Conservation (phyloP, 1,140 invertebrate genomes). For the Aphaenogaster rudis region DNA sequence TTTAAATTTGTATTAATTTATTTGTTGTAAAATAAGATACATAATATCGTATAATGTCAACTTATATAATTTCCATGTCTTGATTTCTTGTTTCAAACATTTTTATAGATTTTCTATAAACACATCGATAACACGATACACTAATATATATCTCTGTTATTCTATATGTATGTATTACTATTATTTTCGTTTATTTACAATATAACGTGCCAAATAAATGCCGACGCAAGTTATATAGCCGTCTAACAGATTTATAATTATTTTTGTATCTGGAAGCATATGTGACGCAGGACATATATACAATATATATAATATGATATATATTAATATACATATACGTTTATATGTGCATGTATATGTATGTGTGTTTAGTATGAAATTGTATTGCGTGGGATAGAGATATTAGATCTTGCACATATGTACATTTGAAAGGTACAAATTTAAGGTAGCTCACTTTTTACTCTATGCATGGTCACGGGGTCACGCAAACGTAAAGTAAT, state of each 20-base stretch:
- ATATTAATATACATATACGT: slow-evolving; percentile 9
- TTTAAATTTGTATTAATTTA: background rate
- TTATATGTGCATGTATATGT: background rate
- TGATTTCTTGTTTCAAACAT: background rate
- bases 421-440: slow-evolving; percentile 41
- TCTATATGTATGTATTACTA: background rate
- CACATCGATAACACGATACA: background rate
- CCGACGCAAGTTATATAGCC: background rate
- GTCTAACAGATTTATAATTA: slow-evolving; percentile 14
- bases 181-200: background rate
- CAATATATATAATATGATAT: background rate
- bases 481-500: slow-evolving; percentile 5
- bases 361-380: slow-evolving; percentile 6
- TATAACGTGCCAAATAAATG: background rate
- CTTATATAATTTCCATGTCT: background rate
- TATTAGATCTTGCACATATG: slow-evolving; percentile 21
- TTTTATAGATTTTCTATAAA: background rate
- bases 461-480: background rate
- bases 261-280: slow-evolving; percentile 16
- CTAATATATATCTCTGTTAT: background rate
- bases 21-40: background rate
- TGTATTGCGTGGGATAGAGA: background rate
- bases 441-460: slow-evolving; percentile 28
- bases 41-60: slow-evolving; percentile 8
- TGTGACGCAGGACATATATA: background rate